Evolutionary conservation across 2,888 invertebrate genomes (phyloP), one percentile per base, ranked within the genome.

Genomic region (Stomorhina lunata): DNA sequence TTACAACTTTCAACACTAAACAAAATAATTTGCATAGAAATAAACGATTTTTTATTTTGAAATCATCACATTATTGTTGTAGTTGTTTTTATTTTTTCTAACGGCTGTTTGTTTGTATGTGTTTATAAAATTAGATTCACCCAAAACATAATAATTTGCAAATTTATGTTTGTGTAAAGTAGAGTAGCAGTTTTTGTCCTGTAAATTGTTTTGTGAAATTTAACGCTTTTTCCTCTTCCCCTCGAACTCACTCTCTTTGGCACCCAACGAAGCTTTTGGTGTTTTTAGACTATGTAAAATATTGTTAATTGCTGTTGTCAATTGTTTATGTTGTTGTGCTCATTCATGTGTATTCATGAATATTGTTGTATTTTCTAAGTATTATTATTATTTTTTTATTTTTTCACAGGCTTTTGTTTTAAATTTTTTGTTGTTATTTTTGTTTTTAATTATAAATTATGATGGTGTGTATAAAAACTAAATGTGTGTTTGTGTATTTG

Each of bases 271-370:
- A n/a, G n/a, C n/a, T n/a, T n/a, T n/a, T n/a, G n/a, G n/a, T n/a
- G n/a, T n/a, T n/a, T 20, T 50, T 43, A 20, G 50, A 2, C 50
- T 22, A 50, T 45, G 59, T 57, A 57, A 57, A 10, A 34, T 57
- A 69, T 53, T 69, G 55, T 68, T 75, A 80, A 80, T 80, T 80
- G 75, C 34, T 78, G 61, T 61, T 73, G 80, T 80, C 80, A 75
- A 63, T 68, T 73, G 50, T 61, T 80, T 55, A 22, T 66, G 34
- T 37, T 75, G 45, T 63, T 73, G 53, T 68, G 78, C 65, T 57
- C 63, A 78, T 71, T 78, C 78, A 78, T 78, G 78, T 65, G 78
- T 43, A 69, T 71, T 34, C 55, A 78, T 78, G 71, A 63, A 71
- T 40, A 57, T n/a, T n/a, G n/a, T n/a, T n/a, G n/a, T n/a, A n/a